Conservation (phyloP, 2,797 vertebrate genomes). For the Arnoldichthys spilopterus region DNA sequence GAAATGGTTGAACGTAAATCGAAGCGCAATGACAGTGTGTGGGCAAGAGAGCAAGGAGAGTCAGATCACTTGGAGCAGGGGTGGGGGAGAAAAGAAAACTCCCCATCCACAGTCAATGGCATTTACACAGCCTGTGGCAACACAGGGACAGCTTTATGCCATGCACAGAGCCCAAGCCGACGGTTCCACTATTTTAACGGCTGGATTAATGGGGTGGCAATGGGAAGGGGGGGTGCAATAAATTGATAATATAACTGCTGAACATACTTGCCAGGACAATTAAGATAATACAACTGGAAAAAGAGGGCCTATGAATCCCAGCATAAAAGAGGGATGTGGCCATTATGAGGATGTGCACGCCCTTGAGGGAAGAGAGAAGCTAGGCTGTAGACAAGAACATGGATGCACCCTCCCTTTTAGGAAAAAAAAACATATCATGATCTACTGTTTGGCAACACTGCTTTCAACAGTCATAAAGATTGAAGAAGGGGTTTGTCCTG, state of each 20-base stretch:
- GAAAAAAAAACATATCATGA: neutral
- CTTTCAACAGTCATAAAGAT: neutral
- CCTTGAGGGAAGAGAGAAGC: conserved; percentile 66
- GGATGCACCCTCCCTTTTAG: neutral
- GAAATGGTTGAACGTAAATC: conserved; percentile 33
- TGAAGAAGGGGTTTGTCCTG: neutral
- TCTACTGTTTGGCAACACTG: neutral
- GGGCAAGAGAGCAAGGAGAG: conserved; percentile 17
- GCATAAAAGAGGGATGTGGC: conserved; percentile 70
- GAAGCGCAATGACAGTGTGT: conserved; percentile 27
- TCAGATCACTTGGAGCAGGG: conserved; percentile 7
- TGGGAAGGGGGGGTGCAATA: conserved; percentile 71
- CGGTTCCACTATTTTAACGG: conserved; percentile 82
- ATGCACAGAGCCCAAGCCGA: conserved; percentile 67
- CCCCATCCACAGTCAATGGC: conserved; percentile 40
- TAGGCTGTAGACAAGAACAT: neutral
- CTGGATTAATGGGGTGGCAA: conserved; percentile 84
- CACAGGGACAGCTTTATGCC: conserved; percentile 76
- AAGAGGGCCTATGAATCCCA: conserved; percentile 74
- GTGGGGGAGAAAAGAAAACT: conserved; percentile 4
- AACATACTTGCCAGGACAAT: conserved; percentile 84
- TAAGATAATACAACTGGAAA: conserved; percentile 84
- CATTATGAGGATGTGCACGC: conserved; percentile 60
- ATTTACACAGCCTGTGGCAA: conserved; percentile 69
- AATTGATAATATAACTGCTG: conserved; percentile 83